phyloP scores from a whole-genome alignment of 2,113 vertebrate species.

The Galemys pyrenaicus region DNA sequence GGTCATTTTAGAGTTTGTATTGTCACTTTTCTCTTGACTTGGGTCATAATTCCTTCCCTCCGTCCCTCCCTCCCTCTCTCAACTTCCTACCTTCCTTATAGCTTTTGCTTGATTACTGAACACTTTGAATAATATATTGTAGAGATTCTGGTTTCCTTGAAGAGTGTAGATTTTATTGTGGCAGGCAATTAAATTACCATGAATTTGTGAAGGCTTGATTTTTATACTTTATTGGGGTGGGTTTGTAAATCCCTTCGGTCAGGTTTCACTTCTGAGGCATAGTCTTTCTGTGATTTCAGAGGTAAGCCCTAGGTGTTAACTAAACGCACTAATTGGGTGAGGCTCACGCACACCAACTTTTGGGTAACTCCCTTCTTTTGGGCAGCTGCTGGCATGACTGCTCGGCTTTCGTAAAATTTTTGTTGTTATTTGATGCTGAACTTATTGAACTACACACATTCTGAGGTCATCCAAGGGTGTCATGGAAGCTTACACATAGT shows the following conservation, averaged over 20 bases:
- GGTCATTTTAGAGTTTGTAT: not conserved
- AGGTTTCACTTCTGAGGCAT: not conserved
- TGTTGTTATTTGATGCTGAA: not conserved
- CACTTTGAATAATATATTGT: not conserved
- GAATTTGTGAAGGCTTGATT: not conserved
- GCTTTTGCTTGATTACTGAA: not conserved
- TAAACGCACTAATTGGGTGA: not conserved
- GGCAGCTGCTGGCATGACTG: not conserved
- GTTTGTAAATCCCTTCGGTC: not conserved
- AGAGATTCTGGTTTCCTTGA: not conserved
- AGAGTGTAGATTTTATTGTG: not conserved
- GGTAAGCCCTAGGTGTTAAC: not conserved
- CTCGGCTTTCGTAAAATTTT: not conserved
- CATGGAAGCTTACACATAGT: not conserved
- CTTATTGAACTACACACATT: not conserved
- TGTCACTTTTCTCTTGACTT: conserved; percentile 1
- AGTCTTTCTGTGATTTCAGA: not conserved
- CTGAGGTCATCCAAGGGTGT: not conserved
- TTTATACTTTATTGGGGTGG: not conserved
- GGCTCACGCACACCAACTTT: not conserved
- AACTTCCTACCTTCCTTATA: not conserved
- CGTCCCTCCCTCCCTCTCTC: too few species aligned
- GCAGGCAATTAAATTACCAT: not conserved
- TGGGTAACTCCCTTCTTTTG: not conserved
- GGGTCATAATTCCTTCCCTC: not conserved